Evolutionary conservation across 1,140 invertebrate species (phyloP), one percentile per base, ranked within the genome.

Genomic region (Drosophila parabipectinata): DNA sequence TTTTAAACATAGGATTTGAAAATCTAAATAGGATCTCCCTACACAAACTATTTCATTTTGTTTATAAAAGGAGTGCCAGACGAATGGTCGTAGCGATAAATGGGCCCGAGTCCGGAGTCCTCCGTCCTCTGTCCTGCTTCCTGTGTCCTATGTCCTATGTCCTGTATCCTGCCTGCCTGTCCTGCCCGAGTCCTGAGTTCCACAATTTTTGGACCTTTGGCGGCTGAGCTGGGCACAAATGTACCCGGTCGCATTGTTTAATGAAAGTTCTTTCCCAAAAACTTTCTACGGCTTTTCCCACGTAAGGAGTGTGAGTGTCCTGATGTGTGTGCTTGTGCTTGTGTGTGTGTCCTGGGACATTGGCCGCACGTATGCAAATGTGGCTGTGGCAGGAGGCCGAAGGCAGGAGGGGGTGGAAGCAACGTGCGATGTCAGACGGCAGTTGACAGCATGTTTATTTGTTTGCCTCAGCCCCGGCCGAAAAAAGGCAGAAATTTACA

Each of bases 371-470:
- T 81, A 85, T 85, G 77, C 77, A 85, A 85, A 85, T 84, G 81
- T 62, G 82, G 63, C 68, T 79, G 64, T 55, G 63, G 67, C 59
- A 53, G 77, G 67, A 56, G 21, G 75, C 15, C 1, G 0, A 45
- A 30, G 34, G 0, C 50, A 30, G 34, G 28, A 9, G 26, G 34
- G 15, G 52, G 48, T 18, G 21, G 41, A 39, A 24, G 41, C 47
- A 58, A 53, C 55, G 80, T 77, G 78, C 77, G 82, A 85, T 85
- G 82, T 85, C 82, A 85, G 82, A 88, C 82, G 75, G 71, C 83
- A 87, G 83, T 88, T 88, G 82, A 87, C 82, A 88, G 82, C 83
- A 88, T 87, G 82, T 87, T 87, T 87, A 87, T 87, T 87, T 87
- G 83, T 82, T 87, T 85, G 79, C 74, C 64, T 59, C 67, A 52